Conservation (phyloP, 2,113 vertebrate genomes). For the Progne subis region DNA sequence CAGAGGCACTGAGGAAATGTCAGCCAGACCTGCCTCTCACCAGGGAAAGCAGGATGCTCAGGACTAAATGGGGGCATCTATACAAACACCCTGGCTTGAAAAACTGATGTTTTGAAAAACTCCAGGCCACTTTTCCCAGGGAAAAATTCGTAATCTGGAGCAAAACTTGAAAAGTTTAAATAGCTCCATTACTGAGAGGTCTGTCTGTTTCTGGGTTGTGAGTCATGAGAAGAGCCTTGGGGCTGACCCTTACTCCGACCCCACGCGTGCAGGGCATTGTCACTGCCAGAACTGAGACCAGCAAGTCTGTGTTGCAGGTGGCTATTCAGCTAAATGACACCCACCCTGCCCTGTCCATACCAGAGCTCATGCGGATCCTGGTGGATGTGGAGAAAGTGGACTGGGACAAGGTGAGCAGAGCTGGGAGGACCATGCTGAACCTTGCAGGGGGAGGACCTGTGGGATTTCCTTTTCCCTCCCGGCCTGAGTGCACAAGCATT, state of each 20-base stretch:
- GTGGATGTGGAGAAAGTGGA: conserved; percentile 85
- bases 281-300: neutral
- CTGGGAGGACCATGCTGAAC: rapidly evolving
- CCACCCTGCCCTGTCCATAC: conserved; percentile 87
- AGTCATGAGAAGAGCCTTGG: neutral
- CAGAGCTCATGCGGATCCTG: conserved; percentile 88
- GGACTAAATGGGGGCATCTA: neutral
- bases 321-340: conserved; percentile 91
- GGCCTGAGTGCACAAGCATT: rapidly evolving
- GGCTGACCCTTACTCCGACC: neutral
- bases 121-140: rapidly evolving
- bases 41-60: neutral
- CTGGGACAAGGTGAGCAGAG: conserved; percentile 83
- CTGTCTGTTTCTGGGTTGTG: neutral
- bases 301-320: conserved; percentile 72
- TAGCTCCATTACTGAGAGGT: neutral
- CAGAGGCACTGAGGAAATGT: rapidly evolving
- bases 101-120: neutral
- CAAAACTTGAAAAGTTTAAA: neutral
- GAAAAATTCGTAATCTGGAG: neutral
- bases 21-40: neutral
- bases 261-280: rapidly evolving
- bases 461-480: neutral
- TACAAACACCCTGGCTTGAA: neutral
- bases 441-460: neutral